These are phyloP conservation scores for Embiotoca jacksoni DNA, from an alignment of 2,113 vertebrate species.

Conservation along the genomic window DNA sequence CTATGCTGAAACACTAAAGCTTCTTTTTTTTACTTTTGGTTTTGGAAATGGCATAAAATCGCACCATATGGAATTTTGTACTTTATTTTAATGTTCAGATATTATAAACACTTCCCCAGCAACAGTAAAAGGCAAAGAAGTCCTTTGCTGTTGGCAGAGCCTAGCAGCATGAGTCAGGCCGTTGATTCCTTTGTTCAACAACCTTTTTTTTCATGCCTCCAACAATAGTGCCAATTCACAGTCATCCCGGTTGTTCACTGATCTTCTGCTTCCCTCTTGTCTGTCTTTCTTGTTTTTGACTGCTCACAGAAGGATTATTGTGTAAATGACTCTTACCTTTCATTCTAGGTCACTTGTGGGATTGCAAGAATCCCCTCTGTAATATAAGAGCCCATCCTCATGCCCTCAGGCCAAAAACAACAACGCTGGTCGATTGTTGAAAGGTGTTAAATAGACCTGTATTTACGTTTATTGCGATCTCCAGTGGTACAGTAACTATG, in stretches of 20 bases:
- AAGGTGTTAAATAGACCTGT: too few species aligned
- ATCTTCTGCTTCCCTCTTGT: constrained; percentile 24
- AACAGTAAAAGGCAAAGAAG: not conserved
- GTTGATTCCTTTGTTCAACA: constrained; percentile 28
- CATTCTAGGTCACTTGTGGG: constrained; percentile 41
- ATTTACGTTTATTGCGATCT: too few species aligned
- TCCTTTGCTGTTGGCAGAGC: constrained; percentile 19
- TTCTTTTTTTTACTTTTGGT: too few species aligned
- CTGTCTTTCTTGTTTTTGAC: constrained; percentile 37
- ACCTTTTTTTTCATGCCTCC: constrained; percentile 13
- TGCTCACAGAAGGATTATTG: constrained; percentile 45
- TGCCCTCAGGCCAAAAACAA: not conserved
- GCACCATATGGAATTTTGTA: not conserved
- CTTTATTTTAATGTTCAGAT: not conserved
- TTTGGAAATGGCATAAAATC: too few species aligned
- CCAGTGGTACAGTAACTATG: too few species aligned
- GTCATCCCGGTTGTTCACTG: constrained; percentile 36
- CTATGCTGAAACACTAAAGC: too few species aligned
- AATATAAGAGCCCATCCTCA: constrained; percentile 35
- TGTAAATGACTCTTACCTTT: constrained; percentile 48
- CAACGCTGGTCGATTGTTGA: too few species aligned
- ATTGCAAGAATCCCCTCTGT: constrained; percentile 25
- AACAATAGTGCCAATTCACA: constrained; percentile 39
- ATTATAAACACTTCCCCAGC: constrained; percentile 11
- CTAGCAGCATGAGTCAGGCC: constrained; percentile 31